Percentiles rank a stretch among this genome's conserved stretches.
Evolutionary conservation across 2,888 invertebrate genomes (phyloP).

Genomic region (Helleia helle): DNA sequence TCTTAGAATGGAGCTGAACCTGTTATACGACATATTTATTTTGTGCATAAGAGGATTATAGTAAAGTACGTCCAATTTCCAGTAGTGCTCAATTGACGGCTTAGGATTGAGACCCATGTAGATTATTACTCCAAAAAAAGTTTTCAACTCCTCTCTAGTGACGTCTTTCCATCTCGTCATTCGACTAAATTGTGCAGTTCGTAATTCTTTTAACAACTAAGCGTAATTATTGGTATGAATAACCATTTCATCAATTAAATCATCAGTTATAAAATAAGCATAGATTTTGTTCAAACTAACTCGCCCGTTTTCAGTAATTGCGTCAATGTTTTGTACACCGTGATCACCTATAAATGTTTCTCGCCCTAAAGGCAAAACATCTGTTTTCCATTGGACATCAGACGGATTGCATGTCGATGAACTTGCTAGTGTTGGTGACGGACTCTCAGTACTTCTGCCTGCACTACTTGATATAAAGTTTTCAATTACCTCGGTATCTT

Average conservation of each 20-base stretch:
- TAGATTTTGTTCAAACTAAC: slow-evolving; percentile 18
- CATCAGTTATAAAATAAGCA: slow-evolving; percentile 17
- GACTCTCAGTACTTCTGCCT: no score
- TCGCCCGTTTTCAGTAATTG: slow-evolving; percentile 16
- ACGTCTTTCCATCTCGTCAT: slow-evolving; percentile 22
- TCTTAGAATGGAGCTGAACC: slow-evolving; percentile 12
- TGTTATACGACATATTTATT: slow-evolving; percentile 19
- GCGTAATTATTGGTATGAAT: slow-evolving; percentile 19
- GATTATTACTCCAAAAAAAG: slow-evolving; percentile 15
- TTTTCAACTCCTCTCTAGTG: slow-evolving; percentile 16
- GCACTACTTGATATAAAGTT: slow-evolving; percentile 13
- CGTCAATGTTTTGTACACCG: slow-evolving; percentile 19
- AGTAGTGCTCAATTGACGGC: slow-evolving; percentile 15
- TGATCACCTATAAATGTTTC: slow-evolving; percentile 17
- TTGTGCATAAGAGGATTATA: slow-evolving; percentile 17
- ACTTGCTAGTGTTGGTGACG: slow-evolving; percentile 20
- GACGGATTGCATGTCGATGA: slow-evolving; percentile 7
- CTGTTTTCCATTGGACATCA: slow-evolving; percentile 5
- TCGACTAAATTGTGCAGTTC: slow-evolving; percentile 17
- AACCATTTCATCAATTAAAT: slow-evolving; percentile 20
- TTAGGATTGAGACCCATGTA: slow-evolving; percentile 17
- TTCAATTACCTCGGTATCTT: slow-evolving; percentile 19
- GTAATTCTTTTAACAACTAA: slow-evolving; percentile 14
- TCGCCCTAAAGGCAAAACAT: slow-evolving; percentile 18
- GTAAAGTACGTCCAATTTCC: slow-evolving; percentile 15